Evolutionary conservation across 2,888 invertebrate species (phyloP), one percentile per base, ranked within the genome.

Genomic region (Calameuta filiformis): DNA sequence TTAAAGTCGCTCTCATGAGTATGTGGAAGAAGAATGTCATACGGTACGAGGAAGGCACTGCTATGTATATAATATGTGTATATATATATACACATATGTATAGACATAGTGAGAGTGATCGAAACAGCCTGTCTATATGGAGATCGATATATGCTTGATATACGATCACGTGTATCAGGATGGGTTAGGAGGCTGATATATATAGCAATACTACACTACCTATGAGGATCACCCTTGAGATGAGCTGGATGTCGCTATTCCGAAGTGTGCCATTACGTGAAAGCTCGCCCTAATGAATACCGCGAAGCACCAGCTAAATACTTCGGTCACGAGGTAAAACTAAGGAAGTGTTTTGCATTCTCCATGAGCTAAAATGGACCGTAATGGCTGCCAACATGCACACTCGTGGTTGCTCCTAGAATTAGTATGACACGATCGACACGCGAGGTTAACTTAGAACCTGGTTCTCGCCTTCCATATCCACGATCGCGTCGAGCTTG

Each of bases 341-440:
- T 81, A 78, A 85, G 84, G 82, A 83, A 86, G 83, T 83, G 85
- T 86, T 85, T 86, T 84, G 85, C 87, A 84, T 83, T 84, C 84
- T 82, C 83, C 85, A 77, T 76, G 76, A 79, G 83, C 83, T 83
- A 84, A 84, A 85, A 84, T 82, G 84, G 83, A 80, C 81, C 81
- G 81, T 84, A 82, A 88, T 86, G 85, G 71, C 40, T 33, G 76
- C 80, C 82, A 76, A 82, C 81, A 81, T 82, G 85, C 82, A 83
- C 84, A 83, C 83, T 79, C 85, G 85, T 81, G 88, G 88, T 87
- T 86, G 83, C 84, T 85, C 87, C 81, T 84, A 84, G 85, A 89
- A 89, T 89, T 88, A 89, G 85, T 84, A 80, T 40, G 73, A 80
- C 73, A 75, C 77, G 79, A 80, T 78, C 82, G 77, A 85, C 84